These are phyloP conservation scores for Champsocephalus gunnari DNA, from an alignment of 2,797 vertebrate species.

Conservation along the genomic window DNA sequence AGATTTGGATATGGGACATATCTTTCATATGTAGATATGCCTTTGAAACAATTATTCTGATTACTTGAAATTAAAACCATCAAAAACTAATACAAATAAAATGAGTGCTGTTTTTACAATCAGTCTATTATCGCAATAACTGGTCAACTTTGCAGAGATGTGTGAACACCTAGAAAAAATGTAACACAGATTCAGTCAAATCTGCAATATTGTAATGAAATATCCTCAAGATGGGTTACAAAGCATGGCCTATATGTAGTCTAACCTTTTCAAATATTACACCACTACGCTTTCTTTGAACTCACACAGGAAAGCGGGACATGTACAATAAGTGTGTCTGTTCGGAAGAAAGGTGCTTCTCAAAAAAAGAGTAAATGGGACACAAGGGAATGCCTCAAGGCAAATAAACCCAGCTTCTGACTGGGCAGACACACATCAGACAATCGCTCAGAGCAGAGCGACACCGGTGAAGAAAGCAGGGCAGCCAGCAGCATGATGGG, in stretches of 20 bases:
- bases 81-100: neutral
- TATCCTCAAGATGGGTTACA: slow-evolving; percentile 8
- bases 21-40: slow-evolving; percentile 14
- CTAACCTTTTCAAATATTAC: slow-evolving; percentile 25
- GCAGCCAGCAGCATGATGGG: slow-evolving; percentile 52
- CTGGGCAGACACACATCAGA: slow-evolving; percentile 54
- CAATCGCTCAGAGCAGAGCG: slow-evolving; percentile 39
- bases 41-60: no score
- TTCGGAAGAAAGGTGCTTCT: slow-evolving; percentile 32
- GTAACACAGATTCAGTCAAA: neutral
- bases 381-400: slow-evolving; percentile 56
- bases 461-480: slow-evolving; percentile 57
- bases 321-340: slow-evolving; percentile 6
- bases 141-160: neutral
- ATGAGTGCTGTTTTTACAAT: neutral
- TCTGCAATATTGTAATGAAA: slow-evolving; percentile 4
- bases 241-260: slow-evolving; percentile 11
- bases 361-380: slow-evolving; percentile 58
- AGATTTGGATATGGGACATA: slow-evolving; percentile 16
- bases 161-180: neutral
- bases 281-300: slow-evolving; percentile 16
- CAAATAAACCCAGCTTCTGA: slow-evolving; percentile 41
- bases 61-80: neutral
- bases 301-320: slow-evolving; percentile 19
- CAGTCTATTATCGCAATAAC: neutral